phyloP scores from a whole-genome alignment of 2,797 vertebrate genomes.

The Propithecus perrieri region DNA sequence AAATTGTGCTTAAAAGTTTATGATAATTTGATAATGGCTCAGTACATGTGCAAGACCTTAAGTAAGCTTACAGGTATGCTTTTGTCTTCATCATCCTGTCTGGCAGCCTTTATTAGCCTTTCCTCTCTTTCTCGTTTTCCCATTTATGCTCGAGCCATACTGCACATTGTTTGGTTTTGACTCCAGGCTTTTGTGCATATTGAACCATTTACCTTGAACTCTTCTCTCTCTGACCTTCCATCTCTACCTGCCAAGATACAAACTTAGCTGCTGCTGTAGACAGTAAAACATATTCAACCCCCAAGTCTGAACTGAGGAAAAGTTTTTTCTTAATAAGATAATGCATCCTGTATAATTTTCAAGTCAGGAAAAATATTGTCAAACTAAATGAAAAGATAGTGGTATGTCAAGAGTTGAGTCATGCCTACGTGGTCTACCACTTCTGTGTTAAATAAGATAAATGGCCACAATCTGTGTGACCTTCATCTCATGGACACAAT shows the following conservation, averaged over 20 bases:
- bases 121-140: not conserved
- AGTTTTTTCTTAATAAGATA: not conserved
- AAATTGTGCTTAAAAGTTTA: not conserved
- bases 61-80: not conserved
- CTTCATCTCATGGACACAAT: not conserved
- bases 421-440: not conserved
- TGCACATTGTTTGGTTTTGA: not conserved
- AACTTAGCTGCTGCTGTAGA: not conserved
- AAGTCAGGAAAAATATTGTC: not conserved
- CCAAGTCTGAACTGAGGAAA: not conserved
- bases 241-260: not conserved
- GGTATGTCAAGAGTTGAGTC: not conserved
- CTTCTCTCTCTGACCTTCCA: not conserved
- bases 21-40: not conserved
- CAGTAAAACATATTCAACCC: not conserved
- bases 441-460: not conserved
- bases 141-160: accelerated
- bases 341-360: not conserved
- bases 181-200: not conserved
- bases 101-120: not conserved
- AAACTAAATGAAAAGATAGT: constrained; percentile 27
- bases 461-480: not conserved
- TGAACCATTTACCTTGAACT: not conserved
- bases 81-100: not conserved
- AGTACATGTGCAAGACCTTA: not conserved